phyloP scores from a whole-genome alignment of 2,113 vertebrate species.

The Xyrauchen texanus region DNA sequence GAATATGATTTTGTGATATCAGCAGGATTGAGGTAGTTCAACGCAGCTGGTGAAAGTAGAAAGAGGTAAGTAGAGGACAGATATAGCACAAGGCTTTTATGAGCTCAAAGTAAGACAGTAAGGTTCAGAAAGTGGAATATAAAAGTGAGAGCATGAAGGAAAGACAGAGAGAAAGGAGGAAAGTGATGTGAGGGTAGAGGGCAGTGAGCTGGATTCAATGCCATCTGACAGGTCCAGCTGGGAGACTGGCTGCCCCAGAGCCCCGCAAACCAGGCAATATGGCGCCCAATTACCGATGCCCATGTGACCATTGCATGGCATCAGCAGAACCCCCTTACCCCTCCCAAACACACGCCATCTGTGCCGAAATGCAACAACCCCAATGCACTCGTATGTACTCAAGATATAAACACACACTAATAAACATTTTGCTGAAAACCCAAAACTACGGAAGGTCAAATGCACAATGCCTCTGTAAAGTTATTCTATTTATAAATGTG shows the following conservation, averaged over 20 bases:
- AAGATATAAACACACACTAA: slow-evolving; percentile 58
- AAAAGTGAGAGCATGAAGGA: slow-evolving; percentile 44
- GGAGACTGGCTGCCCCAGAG: slow-evolving; percentile 76
- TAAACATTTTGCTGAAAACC: slow-evolving; percentile 28
- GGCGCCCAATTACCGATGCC: slow-evolving; percentile 81
- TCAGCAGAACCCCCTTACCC: slow-evolving; percentile 60
- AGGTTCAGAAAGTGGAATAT: slow-evolving; percentile 14
- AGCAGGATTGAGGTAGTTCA: not conserved
- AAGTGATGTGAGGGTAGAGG: slow-evolving; percentile 60
- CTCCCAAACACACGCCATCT: slow-evolving; percentile 73
- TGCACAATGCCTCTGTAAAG: not conserved
- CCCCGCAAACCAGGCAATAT: slow-evolving; percentile 79
- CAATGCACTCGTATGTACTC: slow-evolving; percentile 66
- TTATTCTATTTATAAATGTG: not conserved
- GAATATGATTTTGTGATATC: no score
- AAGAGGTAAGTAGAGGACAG: not conserved
- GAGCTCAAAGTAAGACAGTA: not conserved
- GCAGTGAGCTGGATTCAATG: slow-evolving; percentile 79
- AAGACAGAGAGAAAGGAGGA: slow-evolving; percentile 61
- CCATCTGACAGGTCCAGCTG: slow-evolving; percentile 83
- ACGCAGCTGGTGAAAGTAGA: not conserved
- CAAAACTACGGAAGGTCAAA: not conserved
- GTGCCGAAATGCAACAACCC: slow-evolving; percentile 79
- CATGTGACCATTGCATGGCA: slow-evolving; percentile 75
- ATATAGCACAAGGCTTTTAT: no score